phyloP scores from a whole-genome alignment of 2,113 vertebrate genomes.

The Pelvicachromis taeniatus region DNA sequence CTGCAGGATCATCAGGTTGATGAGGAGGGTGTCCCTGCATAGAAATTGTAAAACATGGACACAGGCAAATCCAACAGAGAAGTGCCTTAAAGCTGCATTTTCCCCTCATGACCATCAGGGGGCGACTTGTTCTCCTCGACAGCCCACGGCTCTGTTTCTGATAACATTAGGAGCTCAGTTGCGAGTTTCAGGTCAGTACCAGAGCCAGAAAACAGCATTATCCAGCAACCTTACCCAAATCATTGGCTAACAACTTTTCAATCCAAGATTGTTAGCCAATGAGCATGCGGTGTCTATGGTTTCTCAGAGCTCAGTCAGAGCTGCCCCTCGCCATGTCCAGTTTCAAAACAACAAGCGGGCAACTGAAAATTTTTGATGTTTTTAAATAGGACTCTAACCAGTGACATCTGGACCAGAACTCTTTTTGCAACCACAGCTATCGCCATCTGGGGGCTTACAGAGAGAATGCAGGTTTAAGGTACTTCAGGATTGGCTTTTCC shows the following conservation, averaged over 20 bases:
- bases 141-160: background rate
- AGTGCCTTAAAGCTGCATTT: background rate
- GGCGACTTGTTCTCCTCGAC: background rate
- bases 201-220: background rate
- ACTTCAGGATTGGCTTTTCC: no score
- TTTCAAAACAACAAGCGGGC: background rate
- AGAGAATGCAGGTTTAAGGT: no score
- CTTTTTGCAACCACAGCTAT: no score
- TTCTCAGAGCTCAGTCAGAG: background rate
- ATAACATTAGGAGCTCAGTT: background rate
- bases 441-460: no score
- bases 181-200: background rate
- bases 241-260: accelerated
- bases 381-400: background rate
- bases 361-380: accelerated
- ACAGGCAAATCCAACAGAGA: accelerated
- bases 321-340: background rate
- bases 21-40: background rate
- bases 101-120: background rate
- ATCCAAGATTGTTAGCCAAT: background rate
- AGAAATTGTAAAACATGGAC: background rate
- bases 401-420: no score
- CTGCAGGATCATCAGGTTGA: accelerated
- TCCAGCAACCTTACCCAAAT: background rate
- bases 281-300: background rate